Evolutionary conservation across 53 echinoderm and acorn worm genomes (phyloP), one percentile per base, ranked within the genome.

Genomic region (Mesocentrotus franciscanus): DNA sequence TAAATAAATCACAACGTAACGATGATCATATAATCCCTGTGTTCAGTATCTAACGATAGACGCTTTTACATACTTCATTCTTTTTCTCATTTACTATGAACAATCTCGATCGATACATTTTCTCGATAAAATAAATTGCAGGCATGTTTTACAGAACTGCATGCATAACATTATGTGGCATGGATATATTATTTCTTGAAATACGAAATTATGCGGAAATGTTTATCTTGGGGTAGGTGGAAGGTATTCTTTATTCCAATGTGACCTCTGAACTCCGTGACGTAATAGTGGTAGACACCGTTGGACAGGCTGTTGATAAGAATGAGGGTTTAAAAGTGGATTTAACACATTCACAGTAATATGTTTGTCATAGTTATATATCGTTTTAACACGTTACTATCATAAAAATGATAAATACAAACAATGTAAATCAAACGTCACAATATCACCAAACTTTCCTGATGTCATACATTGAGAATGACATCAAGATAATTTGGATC

Each of bases 231-330:
- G 62, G 39, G 95, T 87, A 71, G 95, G 85, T 1, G 95, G 95
- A 42, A 94, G 95, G 32, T 55, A 94, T 94, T 85, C 49, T 94
- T 72, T 61, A 61, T 94, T 94, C 95, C 95, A 94, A 42, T 94
- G 95, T 49, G 95, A 94, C 89, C 95, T 94, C 70, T 94, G 95
- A 56, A 94, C 95, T 56, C 95, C 95, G 29, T 94, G 95, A 94
- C 95, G 95, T 94, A 94, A 94, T 68, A 94, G 60, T 6, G 95
- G 95, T 85, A 94, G 89, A 68, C 95, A 24, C 15, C 72, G 59
- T 55, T 94, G 95, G 36, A 94, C 85, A 14, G 87, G 95, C 95
- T 94, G 95, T 94, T 13, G 87, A 61, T 15, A 81, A 56, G 22
- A 24, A 81, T 30, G 34, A 33, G 83, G 94, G 36, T 81, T 81